Evolutionary conservation across 2,888 invertebrate species (phyloP).

Genomic region (Calliphora vomitoria): DNA sequence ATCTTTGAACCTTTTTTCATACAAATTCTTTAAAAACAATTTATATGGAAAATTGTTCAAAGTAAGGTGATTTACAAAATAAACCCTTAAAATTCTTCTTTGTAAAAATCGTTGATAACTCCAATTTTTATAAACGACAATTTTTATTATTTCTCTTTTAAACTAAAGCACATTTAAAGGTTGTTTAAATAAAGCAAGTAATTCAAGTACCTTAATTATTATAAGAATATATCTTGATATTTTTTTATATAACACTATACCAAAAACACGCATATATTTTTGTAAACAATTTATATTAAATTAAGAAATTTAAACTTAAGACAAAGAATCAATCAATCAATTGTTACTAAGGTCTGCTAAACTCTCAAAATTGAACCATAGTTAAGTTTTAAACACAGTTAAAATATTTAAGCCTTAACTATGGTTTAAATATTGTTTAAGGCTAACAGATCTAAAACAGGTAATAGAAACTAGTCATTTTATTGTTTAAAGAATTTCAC

Average conservation of each 20-base stretch:
- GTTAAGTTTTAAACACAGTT: too few species aligned
- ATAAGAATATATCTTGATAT: slow-evolving; percentile 22
- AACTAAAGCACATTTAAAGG: slow-evolving; percentile 15
- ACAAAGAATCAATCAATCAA: not conserved
- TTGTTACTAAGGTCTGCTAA: too few species aligned
- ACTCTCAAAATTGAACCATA: too few species aligned
- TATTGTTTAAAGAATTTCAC: slow-evolving; percentile 56
- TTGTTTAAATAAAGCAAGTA: slow-evolving; percentile 50
- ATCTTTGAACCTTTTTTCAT: not conserved
- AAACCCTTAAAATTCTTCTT: not conserved
- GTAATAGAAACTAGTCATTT: slow-evolving; percentile 70
- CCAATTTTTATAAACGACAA: slow-evolving; percentile 16
- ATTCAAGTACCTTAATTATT: slow-evolving; percentile 69
- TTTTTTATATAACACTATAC: not conserved
- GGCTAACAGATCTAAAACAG: not conserved
- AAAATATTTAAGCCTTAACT: too few species aligned
- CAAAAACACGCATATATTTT: slow-evolving; percentile 57
- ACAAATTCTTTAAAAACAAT: not conserved
- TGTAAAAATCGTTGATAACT: not conserved
- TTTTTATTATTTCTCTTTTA: not conserved
- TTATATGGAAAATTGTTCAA: not conserved
- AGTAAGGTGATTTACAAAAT: too few species aligned
- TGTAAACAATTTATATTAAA: slow-evolving; percentile 48
- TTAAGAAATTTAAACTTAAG: slow-evolving; percentile 32
- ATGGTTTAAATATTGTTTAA: too few species aligned